Base-by-base conservation (phyloP, 2,888 invertebrate genomes). In the Zelleria hepariella region DNA sequence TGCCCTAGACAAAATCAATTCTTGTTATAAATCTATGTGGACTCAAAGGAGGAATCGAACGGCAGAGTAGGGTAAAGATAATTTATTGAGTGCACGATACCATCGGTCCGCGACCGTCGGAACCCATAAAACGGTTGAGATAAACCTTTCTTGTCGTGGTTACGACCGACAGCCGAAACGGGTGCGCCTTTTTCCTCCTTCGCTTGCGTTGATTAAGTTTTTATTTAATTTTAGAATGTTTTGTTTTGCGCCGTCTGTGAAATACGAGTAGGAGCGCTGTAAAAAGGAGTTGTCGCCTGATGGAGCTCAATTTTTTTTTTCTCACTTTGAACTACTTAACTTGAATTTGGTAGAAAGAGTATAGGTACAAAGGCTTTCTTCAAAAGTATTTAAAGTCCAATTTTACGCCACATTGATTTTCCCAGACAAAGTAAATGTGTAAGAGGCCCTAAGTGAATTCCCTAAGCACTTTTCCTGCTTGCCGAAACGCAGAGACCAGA, bases 341-440 rank as follows among this genome's bases (percentile, higher is more conserved):
- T n/a, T n/a, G n/a, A n/a, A n/a, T n/a, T n/a, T n/a, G n/a, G n/a
- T n/a, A n/a, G n/a, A n/a, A n/a, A n/a, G n/a, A n/a, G n/a, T n/a
- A n/a, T n/a, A n/a, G n/a, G n/a, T n/a, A n/a, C n/a, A n/a, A n/a
- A n/a, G n/a, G n/a, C n/a, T n/a, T n/a, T 32, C 32, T 32, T 32
- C 32, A n/a, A 42, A 10, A 15, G 24, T 25, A 57, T 57, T 32
- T 55, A 10, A 5, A 52, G 57, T 62, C 69, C 68, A 73, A 74
- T 78, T 76, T 75, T 68, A 71, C 71, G 66, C 66, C 67, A 72
- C 73, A 77, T 74, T 71, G 74, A 76, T 75, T 77, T 75, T 74
- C 21, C 10, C 71, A 66, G 65, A 65, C 64, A 65, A 67, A 70
- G 67, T 65, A 65, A 70, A 73, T 68, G 65, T 67, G 20, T 10